phyloP scores from a whole-genome alignment of 1,140 invertebrate species.

The Drosophila eugracilis region DNA sequence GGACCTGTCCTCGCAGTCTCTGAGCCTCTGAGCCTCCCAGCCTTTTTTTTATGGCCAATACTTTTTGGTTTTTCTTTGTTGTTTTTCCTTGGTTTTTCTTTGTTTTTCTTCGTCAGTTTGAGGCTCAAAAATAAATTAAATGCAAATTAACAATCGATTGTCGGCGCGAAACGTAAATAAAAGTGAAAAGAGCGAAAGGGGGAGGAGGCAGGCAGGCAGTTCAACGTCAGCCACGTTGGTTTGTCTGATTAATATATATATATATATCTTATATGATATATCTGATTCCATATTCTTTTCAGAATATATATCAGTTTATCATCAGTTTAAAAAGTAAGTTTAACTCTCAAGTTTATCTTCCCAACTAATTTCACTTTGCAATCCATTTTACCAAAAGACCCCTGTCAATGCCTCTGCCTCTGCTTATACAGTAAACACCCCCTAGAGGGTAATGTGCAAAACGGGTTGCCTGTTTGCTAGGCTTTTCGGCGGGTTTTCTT shows the following conservation, averaged over 20 bases:
- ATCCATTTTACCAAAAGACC: background rate
- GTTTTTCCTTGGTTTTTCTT: constrained; percentile 7
- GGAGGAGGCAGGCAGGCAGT: constrained; percentile 16
- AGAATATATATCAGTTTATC: no score
- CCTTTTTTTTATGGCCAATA: constrained; percentile 45
- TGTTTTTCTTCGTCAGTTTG: no score
- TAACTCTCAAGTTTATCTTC: no score
- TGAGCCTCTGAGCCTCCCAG: constrained; percentile 20
- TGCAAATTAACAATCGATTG: constrained; percentile 58
- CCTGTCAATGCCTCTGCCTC: constrained; percentile 15
- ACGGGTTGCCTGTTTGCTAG: constrained; percentile 46
- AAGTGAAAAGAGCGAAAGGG: constrained; percentile 26
- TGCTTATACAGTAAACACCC: constrained; percentile 7
- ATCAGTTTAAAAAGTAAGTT: no score
- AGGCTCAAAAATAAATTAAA: constrained; percentile 46
- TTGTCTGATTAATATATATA: no score
- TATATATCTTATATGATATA: no score
- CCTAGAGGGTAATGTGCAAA: constrained; percentile 24
- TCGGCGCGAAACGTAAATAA: constrained; percentile 40
- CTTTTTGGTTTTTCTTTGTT: constrained; percentile 12
- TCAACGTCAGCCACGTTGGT: constrained; percentile 28
- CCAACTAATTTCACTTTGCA: constrained; percentile 3
- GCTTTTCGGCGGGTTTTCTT: constrained; percentile 60
- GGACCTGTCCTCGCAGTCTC: constrained; percentile 35
- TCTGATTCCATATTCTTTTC: no score